Base-by-base conservation (phyloP, 2,113 vertebrate genomes). In the Scophthalmus maximus region DNA sequence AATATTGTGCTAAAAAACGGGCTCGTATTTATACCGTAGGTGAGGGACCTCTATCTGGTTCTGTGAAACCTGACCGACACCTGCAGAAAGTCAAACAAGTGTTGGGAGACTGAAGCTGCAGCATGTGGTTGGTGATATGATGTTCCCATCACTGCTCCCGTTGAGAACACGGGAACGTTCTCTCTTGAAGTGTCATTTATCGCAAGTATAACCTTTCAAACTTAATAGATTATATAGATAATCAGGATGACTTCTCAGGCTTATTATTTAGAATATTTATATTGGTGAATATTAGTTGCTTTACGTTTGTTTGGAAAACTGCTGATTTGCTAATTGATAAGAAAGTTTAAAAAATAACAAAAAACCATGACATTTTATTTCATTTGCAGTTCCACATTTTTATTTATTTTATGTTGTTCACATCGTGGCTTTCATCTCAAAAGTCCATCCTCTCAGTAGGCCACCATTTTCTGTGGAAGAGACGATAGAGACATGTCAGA, bases 391-490 rank as follows among this genome's bases (percentile, higher is more conserved):
- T 78, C 3, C 5, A 56, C 0, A 29, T 55, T 68, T n/a, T 68
- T 59, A 69, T 79, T 68, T 53, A 34, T 58, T 42, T 22, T n/a
- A 42, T 30, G n/a, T 27, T 29, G 20, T 34, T 2, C 25, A 34
- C 6, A 42, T 0, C 10, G 8, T 40, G 12, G 6, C 20, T 32
- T 42, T 65, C 17, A 47, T 57, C 20, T 12, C 17, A 26, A 20
- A 49, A 32, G 7, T 11, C 2, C 0, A 18, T 61, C 62, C 6
- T 61, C 56, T 88, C 57, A 92, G 40, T 90, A 78, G 70, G 78
- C 20, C 29, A 78, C 69, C 83, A 91, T 92, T 66, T 65, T 88
- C 91, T 92, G 88, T 83, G 38, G 71, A 77, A 52, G 57, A 79
- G 20, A 87, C 17, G 8, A 77, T 7, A 56, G 5, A 65, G 0